Evolutionary conservation across 2,888 invertebrate genomes (phyloP), one percentile per base, ranked within the genome.

Genomic region (Harpagoxenus sublaevis): DNA sequence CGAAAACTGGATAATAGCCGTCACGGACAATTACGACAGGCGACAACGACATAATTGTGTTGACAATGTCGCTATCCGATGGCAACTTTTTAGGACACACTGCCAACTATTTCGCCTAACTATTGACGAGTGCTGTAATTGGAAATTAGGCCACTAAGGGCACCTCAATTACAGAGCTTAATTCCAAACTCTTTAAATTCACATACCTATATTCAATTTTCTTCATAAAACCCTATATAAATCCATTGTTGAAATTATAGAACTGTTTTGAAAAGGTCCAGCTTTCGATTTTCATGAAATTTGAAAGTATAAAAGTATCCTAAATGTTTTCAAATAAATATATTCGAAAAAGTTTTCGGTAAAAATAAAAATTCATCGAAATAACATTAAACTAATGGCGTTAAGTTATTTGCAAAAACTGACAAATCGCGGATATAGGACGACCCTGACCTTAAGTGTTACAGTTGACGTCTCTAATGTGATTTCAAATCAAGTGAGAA

Each of bases 21-120:
- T 48, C 74, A 42, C 48, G 31, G 23, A 62, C 62, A 74, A 74
- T 62, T 75, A 75, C 23, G n/a, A 9, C 9, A 62, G 5, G 35
- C 48, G 48, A 75, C 15, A 35, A 5, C 28, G 68, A 39, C 6
- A 8, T 39, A 73, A 73, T 73, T 73, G 55, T 73, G 71, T 73
- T 60, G 74, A 35, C 23, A 4, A 35, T 71, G 23, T 48, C 62
- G 23, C 5, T 75, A 23, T 51, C 23, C 48, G 35, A 75, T 48
- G 31, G 12, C 15, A 48, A 48, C 35, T 48, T 62, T 62, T 62
- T 15, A 31, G 31, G 31, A 62, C 10, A 57, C 62, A 8, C 31
- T 5, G 0, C 28, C n/a, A 42, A 31, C 48, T 28, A 23, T 23
- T 23, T 60, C 8, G 45, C 2, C 31, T n/a, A 48, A 31, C 42